These are phyloP conservation scores for Pseudochirops corinnae DNA, from an alignment of 2,797 vertebrate species.

Conservation along the genomic window DNA sequence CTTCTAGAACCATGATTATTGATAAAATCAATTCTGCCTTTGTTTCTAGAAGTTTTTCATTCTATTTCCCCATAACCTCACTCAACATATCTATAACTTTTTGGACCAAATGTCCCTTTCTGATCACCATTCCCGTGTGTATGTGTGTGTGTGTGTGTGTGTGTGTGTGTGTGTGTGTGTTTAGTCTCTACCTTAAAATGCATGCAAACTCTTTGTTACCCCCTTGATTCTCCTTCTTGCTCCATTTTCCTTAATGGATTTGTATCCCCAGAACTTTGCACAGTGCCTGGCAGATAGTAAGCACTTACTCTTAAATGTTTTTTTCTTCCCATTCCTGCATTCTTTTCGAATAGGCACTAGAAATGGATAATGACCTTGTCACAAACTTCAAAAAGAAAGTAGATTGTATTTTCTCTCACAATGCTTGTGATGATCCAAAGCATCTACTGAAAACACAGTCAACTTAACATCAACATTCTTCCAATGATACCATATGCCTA, in stretches of 20 bases:
- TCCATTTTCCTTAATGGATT: background rate
- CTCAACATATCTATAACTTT: background rate
- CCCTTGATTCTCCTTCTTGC: background rate
- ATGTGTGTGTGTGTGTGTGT: background rate
- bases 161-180: too few relatives aligned
- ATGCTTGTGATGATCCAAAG: background rate
- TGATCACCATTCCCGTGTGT: background rate
- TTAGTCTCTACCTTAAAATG: background rate
- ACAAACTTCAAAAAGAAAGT: background rate
- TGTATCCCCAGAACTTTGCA: conserved; percentile 11
- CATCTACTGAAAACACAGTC: background rate
- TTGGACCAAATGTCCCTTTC: background rate
- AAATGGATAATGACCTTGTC: background rate
- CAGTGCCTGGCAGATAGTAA: background rate
- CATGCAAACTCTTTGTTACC: background rate
- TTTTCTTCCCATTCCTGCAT: too few relatives aligned
- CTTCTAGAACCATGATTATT: background rate
- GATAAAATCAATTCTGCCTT: background rate
- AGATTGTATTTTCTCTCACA: accelerated
- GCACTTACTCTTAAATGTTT: background rate
- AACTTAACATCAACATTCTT: background rate
- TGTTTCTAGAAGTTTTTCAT: background rate
- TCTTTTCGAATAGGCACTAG: background rate
- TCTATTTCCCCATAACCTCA: background rate
- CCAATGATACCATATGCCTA: background rate